Conservation (phyloP, 2,888 invertebrate genomes). For the Megamerina dolium region DNA sequence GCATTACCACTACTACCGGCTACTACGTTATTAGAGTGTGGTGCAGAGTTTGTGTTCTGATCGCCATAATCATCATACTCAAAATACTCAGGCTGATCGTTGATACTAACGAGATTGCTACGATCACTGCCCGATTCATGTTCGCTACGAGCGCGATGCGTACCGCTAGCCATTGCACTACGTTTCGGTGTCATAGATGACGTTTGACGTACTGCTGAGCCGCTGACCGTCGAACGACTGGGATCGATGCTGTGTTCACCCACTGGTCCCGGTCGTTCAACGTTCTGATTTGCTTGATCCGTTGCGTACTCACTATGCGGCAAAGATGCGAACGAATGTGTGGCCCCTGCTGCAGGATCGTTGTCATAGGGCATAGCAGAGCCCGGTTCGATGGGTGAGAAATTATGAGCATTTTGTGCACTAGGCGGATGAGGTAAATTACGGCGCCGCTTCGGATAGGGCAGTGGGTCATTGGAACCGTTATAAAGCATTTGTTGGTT, state of each 20-base stretch:
- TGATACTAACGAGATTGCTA: constrained; percentile 52
- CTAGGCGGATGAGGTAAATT: constrained; percentile 46
- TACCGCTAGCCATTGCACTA: constrained; percentile 13
- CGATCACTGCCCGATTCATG: constrained; percentile 34
- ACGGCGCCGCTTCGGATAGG: constrained; percentile 41
- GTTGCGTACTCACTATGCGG: constrained; percentile 22
- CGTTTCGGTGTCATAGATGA: constrained; percentile 28
- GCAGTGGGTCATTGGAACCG: constrained; percentile 40
- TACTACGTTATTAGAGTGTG: constrained; percentile 13
- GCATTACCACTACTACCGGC: constrained; percentile 20
- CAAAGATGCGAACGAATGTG: constrained; percentile 27
- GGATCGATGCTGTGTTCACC: constrained; percentile 24
- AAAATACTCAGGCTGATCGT: constrained; percentile 53
- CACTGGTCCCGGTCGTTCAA: constrained; percentile 29
- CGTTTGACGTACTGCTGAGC: constrained; percentile 10
- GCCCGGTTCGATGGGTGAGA: constrained; percentile 40
- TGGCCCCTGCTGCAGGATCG: constrained; percentile 14
- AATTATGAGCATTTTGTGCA: constrained; percentile 46
- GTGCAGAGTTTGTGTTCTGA: constrained; percentile 20
- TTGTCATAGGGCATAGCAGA: constrained; percentile 20
- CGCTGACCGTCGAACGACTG: constrained; percentile 21
- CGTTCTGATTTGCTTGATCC: constrained; percentile 14
- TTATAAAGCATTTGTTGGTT: constrained; percentile 45
- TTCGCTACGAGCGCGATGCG: constrained; percentile 24
- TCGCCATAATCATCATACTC: constrained; percentile 48